Conservation (phyloP, 2,888 invertebrate species). For the Drosophila kambysellisi region DNA sequence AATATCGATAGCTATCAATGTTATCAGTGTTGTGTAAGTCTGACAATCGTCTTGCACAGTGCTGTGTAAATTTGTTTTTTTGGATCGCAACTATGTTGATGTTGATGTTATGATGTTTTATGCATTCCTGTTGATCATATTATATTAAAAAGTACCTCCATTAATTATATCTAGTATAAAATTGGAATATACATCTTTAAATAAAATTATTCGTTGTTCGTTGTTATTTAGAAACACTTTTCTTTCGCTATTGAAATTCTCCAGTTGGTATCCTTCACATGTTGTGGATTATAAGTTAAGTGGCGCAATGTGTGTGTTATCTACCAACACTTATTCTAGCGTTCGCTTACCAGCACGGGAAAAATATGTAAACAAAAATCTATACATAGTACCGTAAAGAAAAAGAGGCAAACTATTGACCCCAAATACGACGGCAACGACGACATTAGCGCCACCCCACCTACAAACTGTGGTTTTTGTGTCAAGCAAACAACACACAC, state of each 20-base stretch:
- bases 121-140: neutral
- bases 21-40: constrained; percentile 13
- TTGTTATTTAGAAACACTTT: neutral
- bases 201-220: too few species aligned
- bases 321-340: constrained; percentile 25
- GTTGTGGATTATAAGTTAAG: constrained; percentile 2
- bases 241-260: neutral
- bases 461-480: constrained; percentile 58
- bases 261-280: neutral
- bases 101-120: neutral
- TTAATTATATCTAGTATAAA: neutral
- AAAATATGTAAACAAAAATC: constrained; percentile 79
- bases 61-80: neutral
- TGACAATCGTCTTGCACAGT: constrained; percentile 3
- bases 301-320: constrained; percentile 1
- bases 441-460: constrained; percentile 62
- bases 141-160: neutral
- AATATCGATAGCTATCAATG: constrained; percentile 44
- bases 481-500: constrained; percentile 55
- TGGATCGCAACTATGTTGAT: neutral
- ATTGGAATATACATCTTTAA: neutral
- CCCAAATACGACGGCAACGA: constrained; percentile 58
- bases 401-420: constrained; percentile 67
- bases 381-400: constrained; percentile 52
- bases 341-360: constrained; percentile 57